phyloP scores from a whole-genome alignment of 2,797 vertebrate species.

The Anisognathus igniventris region DNA sequence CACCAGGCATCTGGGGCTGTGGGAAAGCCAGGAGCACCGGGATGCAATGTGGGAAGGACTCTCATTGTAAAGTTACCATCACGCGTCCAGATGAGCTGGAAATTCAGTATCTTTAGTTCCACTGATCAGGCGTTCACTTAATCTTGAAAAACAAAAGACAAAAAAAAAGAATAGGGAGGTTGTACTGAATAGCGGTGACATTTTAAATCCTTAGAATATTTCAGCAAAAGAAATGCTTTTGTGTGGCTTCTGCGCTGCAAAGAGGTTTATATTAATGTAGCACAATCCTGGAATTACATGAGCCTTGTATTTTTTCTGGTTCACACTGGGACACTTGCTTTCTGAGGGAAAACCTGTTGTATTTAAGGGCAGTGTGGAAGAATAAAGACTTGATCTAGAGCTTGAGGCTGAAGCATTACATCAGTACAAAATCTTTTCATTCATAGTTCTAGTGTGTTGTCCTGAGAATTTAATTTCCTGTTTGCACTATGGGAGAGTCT shows the following conservation, averaged over 20 bases:
- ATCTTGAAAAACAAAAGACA: not conserved
- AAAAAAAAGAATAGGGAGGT: not conserved
- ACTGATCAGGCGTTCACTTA: not conserved
- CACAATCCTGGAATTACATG: not conserved
- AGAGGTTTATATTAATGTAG: not conserved
- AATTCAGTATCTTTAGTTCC: conserved; percentile 5
- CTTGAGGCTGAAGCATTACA: not conserved
- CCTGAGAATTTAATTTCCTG: conserved; percentile 44
- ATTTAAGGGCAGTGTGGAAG: not conserved
- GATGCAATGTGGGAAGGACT: not conserved
- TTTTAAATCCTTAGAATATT: conserved; percentile 11
- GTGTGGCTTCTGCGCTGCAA: not conserved
- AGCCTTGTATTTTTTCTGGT: not conserved
- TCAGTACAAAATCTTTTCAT: conserved; percentile 26
- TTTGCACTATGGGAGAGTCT: not conserved
- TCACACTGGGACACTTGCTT: not conserved
- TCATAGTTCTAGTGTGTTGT: conserved; percentile 1
- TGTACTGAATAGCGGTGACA: not conserved
- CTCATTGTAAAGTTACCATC: rapidly evolving
- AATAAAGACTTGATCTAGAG: not conserved
- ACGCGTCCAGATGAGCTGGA: not conserved
- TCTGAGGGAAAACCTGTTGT: not conserved
- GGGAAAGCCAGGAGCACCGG: not conserved
- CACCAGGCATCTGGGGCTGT: rapidly evolving
- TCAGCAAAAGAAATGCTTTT: not conserved